Evolutionary conservation across 1,140 invertebrate genomes (phyloP).

Genomic region (Pseudomyrmex dendroicus): DNA sequence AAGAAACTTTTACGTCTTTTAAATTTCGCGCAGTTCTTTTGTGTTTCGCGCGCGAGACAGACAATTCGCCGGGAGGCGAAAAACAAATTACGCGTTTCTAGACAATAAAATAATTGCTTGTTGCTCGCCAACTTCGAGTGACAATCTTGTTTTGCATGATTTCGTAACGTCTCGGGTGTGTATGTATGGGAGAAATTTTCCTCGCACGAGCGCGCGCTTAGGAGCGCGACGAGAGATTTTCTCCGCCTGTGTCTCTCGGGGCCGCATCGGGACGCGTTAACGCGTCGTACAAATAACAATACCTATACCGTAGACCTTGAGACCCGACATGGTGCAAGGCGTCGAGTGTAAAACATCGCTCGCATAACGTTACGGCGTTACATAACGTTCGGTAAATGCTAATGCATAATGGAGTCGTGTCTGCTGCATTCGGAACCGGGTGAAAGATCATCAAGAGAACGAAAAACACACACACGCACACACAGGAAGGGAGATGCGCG

Average conservation of each 20-base stretch:
- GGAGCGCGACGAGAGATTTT: slow-evolving; percentile 52
- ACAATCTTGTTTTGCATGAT: slow-evolving; percentile 12
- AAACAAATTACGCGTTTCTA: no score
- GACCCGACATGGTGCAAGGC: slow-evolving; percentile 76
- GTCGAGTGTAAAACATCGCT: slow-evolving; percentile 80
- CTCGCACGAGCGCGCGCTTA: slow-evolving; percentile 19
- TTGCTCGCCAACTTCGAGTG: neutral
- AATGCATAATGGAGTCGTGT: slow-evolving; percentile 62
- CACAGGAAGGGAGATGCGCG: neutral
- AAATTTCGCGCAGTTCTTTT: no score
- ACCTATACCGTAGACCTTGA: slow-evolving; percentile 79
- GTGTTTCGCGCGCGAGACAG: no score
- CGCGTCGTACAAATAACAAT: slow-evolving; percentile 83
- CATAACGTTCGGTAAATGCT: slow-evolving; percentile 78
- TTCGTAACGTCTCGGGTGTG: neutral
- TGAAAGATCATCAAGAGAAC: slow-evolving; percentile 68
- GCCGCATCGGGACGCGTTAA: slow-evolving; percentile 74
- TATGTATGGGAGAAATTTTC: slow-evolving; percentile 25
- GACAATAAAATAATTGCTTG: neutral
- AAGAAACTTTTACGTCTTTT: no score
- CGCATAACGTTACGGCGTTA: slow-evolving; percentile 78
- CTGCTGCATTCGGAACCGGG: slow-evolving; percentile 39
- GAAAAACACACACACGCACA: neutral
- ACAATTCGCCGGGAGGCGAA: no score
- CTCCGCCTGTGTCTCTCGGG: slow-evolving; percentile 70